Conservation (phyloP, 2,797 vertebrate genomes). For the Arvicola amphibius region DNA sequence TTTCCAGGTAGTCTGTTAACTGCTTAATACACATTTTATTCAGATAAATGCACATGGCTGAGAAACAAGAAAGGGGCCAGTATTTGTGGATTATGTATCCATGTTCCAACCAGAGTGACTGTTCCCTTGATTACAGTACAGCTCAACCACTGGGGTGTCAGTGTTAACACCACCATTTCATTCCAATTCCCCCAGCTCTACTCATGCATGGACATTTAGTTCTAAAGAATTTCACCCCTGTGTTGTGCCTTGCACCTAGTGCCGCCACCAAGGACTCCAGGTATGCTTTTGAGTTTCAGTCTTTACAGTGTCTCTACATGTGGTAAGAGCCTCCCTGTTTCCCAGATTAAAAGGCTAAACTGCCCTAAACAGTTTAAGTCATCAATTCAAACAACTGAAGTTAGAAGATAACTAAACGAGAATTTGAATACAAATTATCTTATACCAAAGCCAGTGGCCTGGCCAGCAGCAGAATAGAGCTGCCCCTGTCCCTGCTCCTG, state of each 20-base stretch:
- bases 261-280: background rate
- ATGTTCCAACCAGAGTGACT: slow-evolving; percentile 2
- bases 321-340: background rate
- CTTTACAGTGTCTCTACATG: background rate
- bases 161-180: background rate
- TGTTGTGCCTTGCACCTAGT: background rate
- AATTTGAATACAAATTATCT: background rate
- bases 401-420: background rate
- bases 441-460: background rate
- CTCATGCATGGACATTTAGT: background rate
- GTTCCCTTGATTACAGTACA: background rate
- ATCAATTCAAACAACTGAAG: background rate
- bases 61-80: background rate
- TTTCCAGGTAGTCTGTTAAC: background rate
- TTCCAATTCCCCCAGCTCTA: background rate
- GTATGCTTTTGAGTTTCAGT: background rate
- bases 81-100: background rate
- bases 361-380: background rate
- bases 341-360: background rate
- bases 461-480: background rate
- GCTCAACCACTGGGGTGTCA: background rate
- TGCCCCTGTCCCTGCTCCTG: background rate
- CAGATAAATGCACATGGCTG: background rate
- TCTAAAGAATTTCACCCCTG: background rate
- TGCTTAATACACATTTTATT: background rate